Evolutionary conservation across 37 sponge, comb jelly and placozoan species (phyloP), one percentile per base, ranked within the genome.

Genomic region (Dysidea cf. avara): DNA sequence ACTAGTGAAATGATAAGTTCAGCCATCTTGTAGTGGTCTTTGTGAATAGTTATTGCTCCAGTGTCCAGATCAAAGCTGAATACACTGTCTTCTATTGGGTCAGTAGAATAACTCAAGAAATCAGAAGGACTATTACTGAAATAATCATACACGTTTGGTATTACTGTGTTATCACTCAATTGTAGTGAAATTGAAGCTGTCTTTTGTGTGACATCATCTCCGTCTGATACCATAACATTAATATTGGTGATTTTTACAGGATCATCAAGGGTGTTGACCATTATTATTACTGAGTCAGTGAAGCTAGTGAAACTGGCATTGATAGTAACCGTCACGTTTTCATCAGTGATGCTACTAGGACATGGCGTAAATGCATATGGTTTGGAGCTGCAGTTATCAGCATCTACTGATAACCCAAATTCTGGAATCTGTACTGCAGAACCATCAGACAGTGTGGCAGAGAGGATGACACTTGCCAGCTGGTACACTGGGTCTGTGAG

Each of bases 131-230:
- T 3, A 11, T 38, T 12, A 12, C 26, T 37, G 0, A 12, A 50
- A 28, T 30, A 65, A 38, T 18, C 28, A 3, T 53, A 29, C 70
- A 75, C 40, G 46, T 83, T 69, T 51, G 49, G 26, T 30, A 75
- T 60, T 13, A 53, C 20, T 11, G 76, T 69, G 17, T 29, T 36
- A 68, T 83, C 83, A 9, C 40, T 49, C 53, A 83, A 75, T n/a
- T n/a, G n/a, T n/a, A n/a, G n/a, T n/a, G n/a, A n/a, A n/a, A n/a
- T n/a, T n/a, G n/a, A n/a, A n/a, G n/a, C n/a, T n/a, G n/a, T n/a
- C n/a, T n/a, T n/a, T n/a, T n/a, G n/a, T n/a, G n/a, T n/a, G n/a
- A n/a, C n/a, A n/a, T n/a, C n/a, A n/a, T n/a, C 32, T 50, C 35
- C 36, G 11, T 64, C 76, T 4, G 64, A 39, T 1, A 34, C 36